Evolutionary conservation across 1,140 invertebrate genomes (phyloP), one percentile per base, ranked within the genome.

Genomic region (Spodoptera frugiperda): DNA sequence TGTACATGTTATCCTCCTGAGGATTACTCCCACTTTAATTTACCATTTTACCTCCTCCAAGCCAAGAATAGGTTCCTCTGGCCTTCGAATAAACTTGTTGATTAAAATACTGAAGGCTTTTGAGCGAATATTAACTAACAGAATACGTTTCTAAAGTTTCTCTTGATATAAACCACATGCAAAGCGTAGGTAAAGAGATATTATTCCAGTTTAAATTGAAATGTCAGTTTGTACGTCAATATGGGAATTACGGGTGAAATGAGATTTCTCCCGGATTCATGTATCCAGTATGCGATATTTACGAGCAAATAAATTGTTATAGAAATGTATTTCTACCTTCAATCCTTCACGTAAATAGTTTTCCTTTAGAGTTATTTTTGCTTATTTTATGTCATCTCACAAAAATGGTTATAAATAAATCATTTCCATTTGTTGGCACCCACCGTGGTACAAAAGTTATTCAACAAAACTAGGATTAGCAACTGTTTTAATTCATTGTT

Each of bases 51-150:
- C 33, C 44, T 67, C 15, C 44, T 67, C 63, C 44, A 11, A 44
- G 12, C 19, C 12, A 10, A 46, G 19, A 49, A 67, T 67, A 67
- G 19, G 15, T 65, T 48, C 19, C 57, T 44, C n/a, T 63, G 9
- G 12, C 44, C 63, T 48, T 67, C 44, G 19, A n/a, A 67, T 49
- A 21, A 67, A 67, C 44, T 67, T 67, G 44, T 49, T 67, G 39
- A 67, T 49, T 49, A 48, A 49, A 49, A 65, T 48, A 48, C 61
- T 48, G 15, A 21, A 19, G 48, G 15, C 44, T 21, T 21, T 65
- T 48, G 39, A 65, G 61, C 5, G 61, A 21, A 65, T 65, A 65
- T 48, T 65, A 48, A 44, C 25, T 59, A 9, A 39, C 15, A 39
- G 57, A 15, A 39, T 5, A 25, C 19, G 19, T 25, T 53, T 17